Evolutionary conservation across 2,888 invertebrate species (phyloP).

Genomic region (Epiblema foenella): DNA sequence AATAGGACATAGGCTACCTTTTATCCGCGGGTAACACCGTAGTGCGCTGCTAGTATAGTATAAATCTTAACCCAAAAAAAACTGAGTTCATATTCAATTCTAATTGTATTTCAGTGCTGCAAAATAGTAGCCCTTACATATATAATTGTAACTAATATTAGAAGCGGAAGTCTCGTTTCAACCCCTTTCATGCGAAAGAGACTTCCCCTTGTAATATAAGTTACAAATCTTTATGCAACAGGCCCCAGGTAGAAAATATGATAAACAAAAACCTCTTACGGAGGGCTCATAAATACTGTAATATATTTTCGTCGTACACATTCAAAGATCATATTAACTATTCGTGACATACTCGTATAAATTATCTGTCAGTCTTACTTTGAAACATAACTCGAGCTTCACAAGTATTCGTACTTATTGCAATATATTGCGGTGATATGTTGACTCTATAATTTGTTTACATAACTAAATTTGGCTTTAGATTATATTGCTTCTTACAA

Average conservation of each 20-base stretch:
- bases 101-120: not conserved
- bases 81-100: not conserved
- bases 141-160: too few relatives aligned
- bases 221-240: too few relatives aligned
- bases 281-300: constrained; percentile 35
- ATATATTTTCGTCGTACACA: constrained; percentile 29
- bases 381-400: not conserved
- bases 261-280: constrained; percentile 17
- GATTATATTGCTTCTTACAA: too few relatives aligned
- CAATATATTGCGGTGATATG: not conserved
- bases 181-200: too few relatives aligned
- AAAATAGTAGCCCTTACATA: too few relatives aligned
- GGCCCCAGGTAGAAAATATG: too few relatives aligned
- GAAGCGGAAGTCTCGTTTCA: too few relatives aligned
- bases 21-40: too few relatives aligned
- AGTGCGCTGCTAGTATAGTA: too few relatives aligned
- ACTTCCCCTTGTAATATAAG: too few relatives aligned
- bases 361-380: constrained; percentile 16
- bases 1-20: too few relatives aligned
- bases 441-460: not conserved
- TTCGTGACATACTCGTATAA: constrained; percentile 7
- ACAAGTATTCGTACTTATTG: not conserved
- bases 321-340: not conserved
- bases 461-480: too few relatives aligned
- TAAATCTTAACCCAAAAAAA: not conserved